A percentile compares a stretch with the other conserved stretches of the same genome.
These are phyloP conservation scores for Osedax fenrisi DNA, from an alignment of 2,888 invertebrate species.

Conservation along the genomic window DNA sequence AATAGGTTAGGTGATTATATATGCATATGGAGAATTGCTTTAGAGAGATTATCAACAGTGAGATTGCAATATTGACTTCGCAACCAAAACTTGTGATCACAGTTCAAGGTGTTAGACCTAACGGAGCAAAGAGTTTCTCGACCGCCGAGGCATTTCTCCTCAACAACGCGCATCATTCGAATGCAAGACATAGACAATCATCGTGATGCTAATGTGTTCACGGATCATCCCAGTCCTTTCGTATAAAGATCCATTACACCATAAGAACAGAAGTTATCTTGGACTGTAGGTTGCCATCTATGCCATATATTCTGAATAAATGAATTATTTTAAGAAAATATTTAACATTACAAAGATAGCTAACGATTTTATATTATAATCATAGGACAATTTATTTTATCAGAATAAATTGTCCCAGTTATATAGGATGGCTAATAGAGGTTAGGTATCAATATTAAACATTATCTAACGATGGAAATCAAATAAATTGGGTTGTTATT, in stretches of 20 bases:
- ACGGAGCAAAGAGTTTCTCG: constrained; percentile 80
- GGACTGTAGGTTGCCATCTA: too few species aligned
- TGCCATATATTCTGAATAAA: too few species aligned
- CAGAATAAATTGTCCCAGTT: too few species aligned
- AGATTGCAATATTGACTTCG: constrained; percentile 91
- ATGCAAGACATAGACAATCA: constrained; percentile 83
- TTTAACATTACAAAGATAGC: too few species aligned
- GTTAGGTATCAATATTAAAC: constrained; percentile 36
- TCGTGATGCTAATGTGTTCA: constrained; percentile 66
- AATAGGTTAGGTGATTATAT: too few species aligned
- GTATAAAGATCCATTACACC: constrained; percentile 94
- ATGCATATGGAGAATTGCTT: too few species aligned
- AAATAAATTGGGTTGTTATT: constrained; percentile 91
- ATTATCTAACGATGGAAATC: constrained; percentile 82
- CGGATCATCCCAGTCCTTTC: constrained; percentile 86
- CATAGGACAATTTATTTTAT: too few species aligned
- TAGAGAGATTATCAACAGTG: constrained; percentile 73
- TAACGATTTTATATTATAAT: too few species aligned
- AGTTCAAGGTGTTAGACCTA: constrained; percentile 83
- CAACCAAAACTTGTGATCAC: constrained; percentile 99
- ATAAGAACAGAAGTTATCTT: constrained; percentile 98
- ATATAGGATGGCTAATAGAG: neutral
- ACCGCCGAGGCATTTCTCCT: constrained; percentile 94
- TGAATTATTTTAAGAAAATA: too few species aligned
- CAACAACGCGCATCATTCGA: constrained; percentile 91